Base-by-base conservation (phyloP, 1,140 invertebrate species). In the Leptinotarsa defecta region DNA sequence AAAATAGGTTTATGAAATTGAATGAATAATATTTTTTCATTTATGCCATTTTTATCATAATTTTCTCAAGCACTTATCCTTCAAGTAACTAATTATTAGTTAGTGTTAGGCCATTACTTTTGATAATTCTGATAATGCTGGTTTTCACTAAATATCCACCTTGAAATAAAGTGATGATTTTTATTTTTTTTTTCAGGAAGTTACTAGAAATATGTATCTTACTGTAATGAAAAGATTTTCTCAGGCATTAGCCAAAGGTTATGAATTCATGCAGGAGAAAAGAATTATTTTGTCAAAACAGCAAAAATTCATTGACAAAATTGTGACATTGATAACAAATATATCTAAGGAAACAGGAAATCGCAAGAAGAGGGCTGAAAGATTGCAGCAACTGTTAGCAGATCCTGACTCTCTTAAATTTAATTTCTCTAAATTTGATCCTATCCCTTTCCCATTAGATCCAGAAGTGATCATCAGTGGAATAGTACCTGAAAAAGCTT, bases 291-390 rank as follows among this genome's bases (percentile, higher is more conserved):
- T 98, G 1, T 88, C 89, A 0, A 90, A 94, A 20, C 96, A 98
- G 83, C 94, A 97, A 80, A 90, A 91, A 71, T 98, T 99, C 84
- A 94, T 99, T 15, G 94, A 97, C 80, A 94, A 95, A 83, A 86
- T 99, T 19, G 95, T 98, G 0, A 90, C 91, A 80, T 86, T 99
- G n/a, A 93, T 99, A 1, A 97, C 96, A 85, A 89, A 89, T 20
- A 95, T 99, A n/a, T 92, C 94, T 8, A 88, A 94, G 70, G 97
- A 98, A 87, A 95, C 93, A 85, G 96, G 94, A 5, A 97, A 96
- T 86, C 89, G 97, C 11, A 94, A 93, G 82, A 96, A 95, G 85
- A 99, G 98, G 86, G 92, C 94, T 17, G 96, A 98, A 83, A 91
- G 93, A 79, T 88, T 98, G 8, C 94, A 96, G 84, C 89, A 93